These are phyloP conservation scores for Microtus ochrogaster DNA, from an alignment of 2,113 vertebrate species.

Conservation along the genomic window DNA sequence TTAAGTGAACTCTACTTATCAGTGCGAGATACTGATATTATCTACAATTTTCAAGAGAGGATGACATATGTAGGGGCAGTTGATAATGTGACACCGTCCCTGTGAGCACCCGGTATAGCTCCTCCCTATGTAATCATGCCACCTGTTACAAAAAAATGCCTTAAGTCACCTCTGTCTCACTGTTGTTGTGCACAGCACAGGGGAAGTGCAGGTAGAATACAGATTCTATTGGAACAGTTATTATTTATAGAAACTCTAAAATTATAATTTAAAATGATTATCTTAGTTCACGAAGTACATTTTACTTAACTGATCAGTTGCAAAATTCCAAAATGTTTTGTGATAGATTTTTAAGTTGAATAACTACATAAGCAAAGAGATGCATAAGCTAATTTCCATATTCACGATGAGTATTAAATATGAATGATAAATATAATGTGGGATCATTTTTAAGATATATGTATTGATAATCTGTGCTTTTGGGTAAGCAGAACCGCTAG, in stretches of 20 bases:
- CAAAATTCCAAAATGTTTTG: slow-evolving; percentile 28
- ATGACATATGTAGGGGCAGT: neutral
- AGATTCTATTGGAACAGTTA: neutral
- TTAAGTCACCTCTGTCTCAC: neutral
- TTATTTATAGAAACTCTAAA: neutral
- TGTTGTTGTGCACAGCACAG: neutral
- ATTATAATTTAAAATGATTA: slow-evolving; percentile 27
- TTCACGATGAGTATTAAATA: slow-evolving; percentile 22
- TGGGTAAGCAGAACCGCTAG: neutral
- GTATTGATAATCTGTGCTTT: neutral
- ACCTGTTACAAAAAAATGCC: neutral
- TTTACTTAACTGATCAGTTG: slow-evolving; percentile 51
- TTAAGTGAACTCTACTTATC: neutral
- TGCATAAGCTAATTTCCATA: slow-evolving; percentile 57
- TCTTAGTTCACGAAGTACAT: slow-evolving; percentile 35
- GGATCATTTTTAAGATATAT: neutral
- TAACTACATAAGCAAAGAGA: neutral
- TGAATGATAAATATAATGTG: slow-evolving; percentile 20
- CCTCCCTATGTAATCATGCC: neutral
- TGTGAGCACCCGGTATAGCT: neutral
- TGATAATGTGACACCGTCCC: neutral
- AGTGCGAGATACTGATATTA: neutral
- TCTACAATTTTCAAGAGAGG: neutral
- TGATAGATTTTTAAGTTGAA: slow-evolving; percentile 22
- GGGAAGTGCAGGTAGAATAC: neutral